Evolutionary conservation across 2,113 vertebrate genomes (phyloP).

Genomic region (Rhea americana): DNA sequence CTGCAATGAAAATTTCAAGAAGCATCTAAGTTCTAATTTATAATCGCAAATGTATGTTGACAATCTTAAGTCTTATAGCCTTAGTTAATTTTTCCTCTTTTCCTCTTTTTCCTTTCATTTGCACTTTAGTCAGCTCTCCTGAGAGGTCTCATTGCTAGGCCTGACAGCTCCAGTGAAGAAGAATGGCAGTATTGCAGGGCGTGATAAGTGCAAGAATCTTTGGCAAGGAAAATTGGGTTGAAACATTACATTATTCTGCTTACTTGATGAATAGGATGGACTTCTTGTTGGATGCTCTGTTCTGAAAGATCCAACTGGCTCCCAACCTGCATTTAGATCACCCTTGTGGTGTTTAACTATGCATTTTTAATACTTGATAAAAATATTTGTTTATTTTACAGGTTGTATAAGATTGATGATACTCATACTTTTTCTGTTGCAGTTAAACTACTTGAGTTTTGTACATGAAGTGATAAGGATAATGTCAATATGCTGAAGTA

Average conservation of each 20-base stretch:
- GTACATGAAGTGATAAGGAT: neutral
- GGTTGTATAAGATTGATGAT: neutral
- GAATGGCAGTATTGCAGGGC: neutral
- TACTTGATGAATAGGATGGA: neutral
- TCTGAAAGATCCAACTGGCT: conserved; percentile 18
- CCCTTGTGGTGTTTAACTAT: neutral
- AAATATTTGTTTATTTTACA: neutral
- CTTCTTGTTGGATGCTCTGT: conserved; percentile 8
- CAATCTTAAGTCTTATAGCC: neutral
- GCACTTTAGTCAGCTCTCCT: neutral
- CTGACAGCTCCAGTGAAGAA: conserved; percentile 10
- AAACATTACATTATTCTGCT: neutral
- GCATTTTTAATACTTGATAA: conserved; percentile 8
- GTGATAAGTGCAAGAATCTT: neutral
- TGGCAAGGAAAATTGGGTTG: neutral
- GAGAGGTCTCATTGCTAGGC: conserved; percentile 15
- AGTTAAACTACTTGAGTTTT: neutral
- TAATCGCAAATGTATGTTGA: neutral
- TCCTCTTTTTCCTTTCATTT: conserved; percentile 8
- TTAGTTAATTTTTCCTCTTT: neutral
- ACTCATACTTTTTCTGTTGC: neutral
- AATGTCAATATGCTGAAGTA: neutral
- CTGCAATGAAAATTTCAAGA: neutral
- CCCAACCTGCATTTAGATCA: neutral
- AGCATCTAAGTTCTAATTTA: neutral